Conservation (phyloP, 1,140 invertebrate genomes). For the Carposina sasakii region DNA sequence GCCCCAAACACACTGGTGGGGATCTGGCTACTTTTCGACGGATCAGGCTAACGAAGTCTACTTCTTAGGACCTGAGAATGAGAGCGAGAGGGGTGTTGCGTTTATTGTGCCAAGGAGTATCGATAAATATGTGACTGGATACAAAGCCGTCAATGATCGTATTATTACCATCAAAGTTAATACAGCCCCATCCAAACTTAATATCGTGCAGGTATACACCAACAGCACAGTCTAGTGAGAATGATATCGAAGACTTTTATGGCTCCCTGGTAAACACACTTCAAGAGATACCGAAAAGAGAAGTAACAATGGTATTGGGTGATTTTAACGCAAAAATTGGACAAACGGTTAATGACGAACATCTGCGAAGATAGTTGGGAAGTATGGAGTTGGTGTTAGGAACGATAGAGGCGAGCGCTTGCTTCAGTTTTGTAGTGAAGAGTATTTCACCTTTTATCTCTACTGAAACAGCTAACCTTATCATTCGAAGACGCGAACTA, state of each 20-base stretch:
- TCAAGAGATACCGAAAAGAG: conserved; percentile 14
- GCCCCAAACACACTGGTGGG: conserved; percentile 18
- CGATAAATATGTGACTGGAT: background rate
- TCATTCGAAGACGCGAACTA: no score
- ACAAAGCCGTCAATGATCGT: background rate
- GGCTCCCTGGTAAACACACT: conserved; percentile 1
- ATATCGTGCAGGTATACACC: conserved; percentile 20
- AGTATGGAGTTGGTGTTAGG: conserved; percentile 22
- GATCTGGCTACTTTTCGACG: conserved; percentile 12
- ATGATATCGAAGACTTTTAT: conserved; percentile 19
- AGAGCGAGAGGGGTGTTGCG: conserved; percentile 14
- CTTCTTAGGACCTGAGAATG: conserved; percentile 16
- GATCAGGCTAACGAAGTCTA: conserved; percentile 12
- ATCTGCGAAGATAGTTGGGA: conserved; percentile 6
- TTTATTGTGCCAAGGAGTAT: conserved; percentile 1
- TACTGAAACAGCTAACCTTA: no score
- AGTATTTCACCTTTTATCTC: conserved; percentile 19
- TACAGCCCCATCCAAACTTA: conserved; percentile 14
- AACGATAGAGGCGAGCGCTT: conserved; percentile 34
- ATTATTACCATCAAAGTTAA: conserved; percentile 9
- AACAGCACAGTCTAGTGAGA: conserved; percentile 11
- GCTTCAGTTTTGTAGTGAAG: conserved; percentile 27
- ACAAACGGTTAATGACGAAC: conserved; percentile 12
- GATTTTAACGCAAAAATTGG: conserved; percentile 27
- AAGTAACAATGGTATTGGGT: conserved; percentile 20